Conservation (phyloP, 2,888 invertebrate genomes). For the Dysmachus trigonus region DNA sequence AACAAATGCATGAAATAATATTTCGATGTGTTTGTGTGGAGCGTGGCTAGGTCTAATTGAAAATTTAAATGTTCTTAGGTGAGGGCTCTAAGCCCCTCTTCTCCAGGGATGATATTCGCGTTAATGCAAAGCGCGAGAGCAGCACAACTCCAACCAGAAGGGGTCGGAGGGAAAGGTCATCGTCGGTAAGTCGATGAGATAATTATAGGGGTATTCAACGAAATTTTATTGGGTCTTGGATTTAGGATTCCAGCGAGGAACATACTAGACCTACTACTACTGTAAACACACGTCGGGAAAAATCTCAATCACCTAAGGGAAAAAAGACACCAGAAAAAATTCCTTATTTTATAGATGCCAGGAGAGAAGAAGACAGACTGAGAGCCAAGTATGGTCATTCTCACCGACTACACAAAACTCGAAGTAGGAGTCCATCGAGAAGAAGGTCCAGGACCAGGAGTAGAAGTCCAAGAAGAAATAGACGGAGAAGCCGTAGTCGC, state of each 20-base stretch:
- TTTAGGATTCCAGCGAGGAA: background rate
- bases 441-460: conserved; percentile 41
- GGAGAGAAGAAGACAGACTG: conserved; percentile 53
- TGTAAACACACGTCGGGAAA: background rate
- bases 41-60: background rate
- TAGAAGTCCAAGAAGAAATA: conserved; percentile 39
- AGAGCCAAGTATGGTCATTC: conserved; percentile 43
- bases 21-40: background rate
- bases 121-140: conserved; percentile 39
- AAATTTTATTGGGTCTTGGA: background rate
- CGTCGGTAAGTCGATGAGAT: background rate
- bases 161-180: background rate
- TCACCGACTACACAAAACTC: conserved; percentile 29
- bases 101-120: conserved; percentile 50
- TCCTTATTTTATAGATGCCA: conserved; percentile 53
- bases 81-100: conserved; percentile 53
- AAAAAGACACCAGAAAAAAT: conserved; percentile 48
- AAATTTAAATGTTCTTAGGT: conserved; percentile 47
- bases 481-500: conserved; percentile 40
- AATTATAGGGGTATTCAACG: background rate
- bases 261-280: background rate
- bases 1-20: background rate
- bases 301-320: conserved; percentile 34
- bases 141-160: background rate
- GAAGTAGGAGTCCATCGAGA: conserved; percentile 41